Conservation (phyloP, 2,888 invertebrate species). For the Celastrina argiolus region DNA sequence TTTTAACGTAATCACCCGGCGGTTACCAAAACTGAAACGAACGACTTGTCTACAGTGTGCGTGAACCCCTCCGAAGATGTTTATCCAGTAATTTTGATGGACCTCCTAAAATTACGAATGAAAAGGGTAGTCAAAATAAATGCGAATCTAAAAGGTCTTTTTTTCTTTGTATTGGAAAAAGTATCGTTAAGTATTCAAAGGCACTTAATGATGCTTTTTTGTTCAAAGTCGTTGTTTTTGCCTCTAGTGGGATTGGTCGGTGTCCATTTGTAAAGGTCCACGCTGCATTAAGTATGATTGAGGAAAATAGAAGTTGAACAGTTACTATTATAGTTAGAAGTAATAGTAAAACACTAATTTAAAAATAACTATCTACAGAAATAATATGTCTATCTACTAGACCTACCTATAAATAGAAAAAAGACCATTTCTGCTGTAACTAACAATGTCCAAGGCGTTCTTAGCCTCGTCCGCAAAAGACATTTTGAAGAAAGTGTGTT, state of each 20-base stretch:
- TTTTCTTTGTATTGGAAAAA: slow-evolving; percentile 19
- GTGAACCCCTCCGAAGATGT: neutral
- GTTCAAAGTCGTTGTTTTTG: slow-evolving; percentile 1
- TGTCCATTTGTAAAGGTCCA: neutral
- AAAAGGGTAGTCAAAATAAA: slow-evolving; percentile 23
- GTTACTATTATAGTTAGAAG: too few species aligned
- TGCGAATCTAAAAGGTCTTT: slow-evolving; percentile 19
- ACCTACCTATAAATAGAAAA: too few species aligned
- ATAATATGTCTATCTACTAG: too few species aligned
- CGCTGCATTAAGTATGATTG: neutral
- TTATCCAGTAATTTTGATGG: slow-evolving; percentile 12
- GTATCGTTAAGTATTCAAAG: slow-evolving; percentile 21
- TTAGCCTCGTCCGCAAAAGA: too few species aligned
- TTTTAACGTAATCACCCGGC: too few species aligned
- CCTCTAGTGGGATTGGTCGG: neutral
- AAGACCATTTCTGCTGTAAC: too few species aligned
- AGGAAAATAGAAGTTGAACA: neutral
- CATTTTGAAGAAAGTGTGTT: too few species aligned
- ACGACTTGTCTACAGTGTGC: neutral
- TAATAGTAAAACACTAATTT: too few species aligned
- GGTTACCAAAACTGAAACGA: neutral
- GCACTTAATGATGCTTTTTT: slow-evolving; percentile 15
- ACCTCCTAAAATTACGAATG: slow-evolving; percentile 19
- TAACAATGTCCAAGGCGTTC: too few species aligned
- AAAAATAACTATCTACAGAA: too few species aligned